A percentile compares a stretch with the other conserved stretches of the same genome.
phyloP scores from a whole-genome alignment of 2,797 vertebrate genomes.

The Melanotaenia nigrans region DNA sequence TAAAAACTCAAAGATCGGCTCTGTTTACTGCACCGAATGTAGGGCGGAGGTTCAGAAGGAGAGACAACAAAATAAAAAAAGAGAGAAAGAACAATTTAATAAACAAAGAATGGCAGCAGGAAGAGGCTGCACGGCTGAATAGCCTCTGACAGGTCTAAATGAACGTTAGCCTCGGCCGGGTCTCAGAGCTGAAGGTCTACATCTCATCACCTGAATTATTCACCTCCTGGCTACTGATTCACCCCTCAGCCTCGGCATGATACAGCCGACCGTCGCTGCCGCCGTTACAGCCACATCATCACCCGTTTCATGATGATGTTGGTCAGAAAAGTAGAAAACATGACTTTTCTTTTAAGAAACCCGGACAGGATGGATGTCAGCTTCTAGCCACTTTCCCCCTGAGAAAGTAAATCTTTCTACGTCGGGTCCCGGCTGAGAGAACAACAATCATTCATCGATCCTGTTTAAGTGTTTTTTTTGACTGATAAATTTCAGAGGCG shows the following conservation, averaged over 20 bases:
- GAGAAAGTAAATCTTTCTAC: conserved; percentile 11
- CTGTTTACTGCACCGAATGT: conserved; percentile 22
- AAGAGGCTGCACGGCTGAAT: conserved; percentile 53
- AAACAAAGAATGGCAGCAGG: conserved; percentile 37
- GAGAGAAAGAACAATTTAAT: conserved; percentile 58
- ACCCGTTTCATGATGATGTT: conserved; percentile 5
- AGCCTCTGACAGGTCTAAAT: conserved; percentile 71
- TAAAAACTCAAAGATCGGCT: conserved; percentile 19
- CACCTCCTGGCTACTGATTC: conserved; percentile 61
- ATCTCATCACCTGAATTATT: conserved; percentile 78
- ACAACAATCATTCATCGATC: conserved; percentile 2
- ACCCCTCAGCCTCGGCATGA: conserved; percentile 28
- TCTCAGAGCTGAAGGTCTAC: conserved; percentile 72
- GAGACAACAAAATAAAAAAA: conserved; percentile 26
- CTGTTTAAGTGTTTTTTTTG: background rate
- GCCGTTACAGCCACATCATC: conserved; percentile 37
- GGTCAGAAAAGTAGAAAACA: conserved; percentile 37
- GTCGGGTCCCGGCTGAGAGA: background rate
- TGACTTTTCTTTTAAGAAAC: conserved; percentile 33
- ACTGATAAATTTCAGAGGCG: background rate
- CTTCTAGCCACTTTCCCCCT: conserved; percentile 3
- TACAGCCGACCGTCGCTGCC: conserved; percentile 18
- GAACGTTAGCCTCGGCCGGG: conserved; percentile 71
- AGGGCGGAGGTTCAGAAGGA: conserved; percentile 43
- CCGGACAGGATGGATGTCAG: conserved; percentile 8